phyloP scores from a whole-genome alignment of 2,797 vertebrate genomes.

The Dromococcyx pavoninus region DNA sequence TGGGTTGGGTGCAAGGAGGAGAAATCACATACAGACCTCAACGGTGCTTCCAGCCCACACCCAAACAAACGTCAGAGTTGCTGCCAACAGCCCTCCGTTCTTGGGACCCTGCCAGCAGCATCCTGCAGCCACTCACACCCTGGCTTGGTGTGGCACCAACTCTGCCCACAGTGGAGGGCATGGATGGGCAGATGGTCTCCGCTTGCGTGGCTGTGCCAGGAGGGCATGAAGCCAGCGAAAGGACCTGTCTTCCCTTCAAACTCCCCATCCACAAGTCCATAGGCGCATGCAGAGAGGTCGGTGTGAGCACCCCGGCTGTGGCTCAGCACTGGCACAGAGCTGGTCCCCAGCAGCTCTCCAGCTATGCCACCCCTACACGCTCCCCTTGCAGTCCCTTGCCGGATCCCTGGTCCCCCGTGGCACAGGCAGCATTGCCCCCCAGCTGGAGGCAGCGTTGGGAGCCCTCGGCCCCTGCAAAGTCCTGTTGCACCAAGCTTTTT shows the following conservation, averaged over 20 bases:
- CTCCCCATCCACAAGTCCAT: background rate
- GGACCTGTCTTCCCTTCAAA: background rate
- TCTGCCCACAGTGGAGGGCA: fast-evolving
- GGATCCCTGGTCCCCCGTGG: fast-evolving
- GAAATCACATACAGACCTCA: constrained; percentile 25
- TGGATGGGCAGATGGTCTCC: fast-evolving
- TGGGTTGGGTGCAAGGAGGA: constrained; percentile 18
- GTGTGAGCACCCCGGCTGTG: background rate
- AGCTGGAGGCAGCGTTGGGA: fast-evolving
- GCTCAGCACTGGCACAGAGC: background rate
- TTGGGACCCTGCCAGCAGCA: background rate
- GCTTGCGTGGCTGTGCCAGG: background rate
- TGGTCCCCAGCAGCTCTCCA: background rate
- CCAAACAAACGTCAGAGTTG: background rate
- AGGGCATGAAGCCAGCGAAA: background rate
- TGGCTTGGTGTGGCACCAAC: background rate
- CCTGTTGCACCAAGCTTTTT: background rate
- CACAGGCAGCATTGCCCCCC: background rate
- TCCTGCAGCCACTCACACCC: fast-evolving
- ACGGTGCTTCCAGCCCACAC: background rate
- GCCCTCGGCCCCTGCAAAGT: background rate
- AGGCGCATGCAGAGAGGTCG: background rate
- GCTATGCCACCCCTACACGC: fast-evolving
- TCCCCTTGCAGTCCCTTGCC: background rate
- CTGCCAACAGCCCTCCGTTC: background rate